Conservation (phyloP, 2,888 invertebrate species). For the Agrypnus murinus region DNA sequence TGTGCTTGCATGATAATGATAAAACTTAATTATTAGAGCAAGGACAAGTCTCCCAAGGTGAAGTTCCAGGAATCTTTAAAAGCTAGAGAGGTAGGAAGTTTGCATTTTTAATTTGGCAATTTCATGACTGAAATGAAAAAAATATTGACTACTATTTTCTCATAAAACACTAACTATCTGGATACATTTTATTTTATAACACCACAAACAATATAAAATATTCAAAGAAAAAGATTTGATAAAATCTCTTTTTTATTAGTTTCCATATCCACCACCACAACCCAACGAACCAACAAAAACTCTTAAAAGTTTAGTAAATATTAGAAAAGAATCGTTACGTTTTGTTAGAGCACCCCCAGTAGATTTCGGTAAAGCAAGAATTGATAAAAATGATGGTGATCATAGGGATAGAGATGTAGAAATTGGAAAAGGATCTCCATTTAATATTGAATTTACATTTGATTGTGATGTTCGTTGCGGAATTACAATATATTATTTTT, state of each 20-base stretch:
- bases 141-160: too few species aligned
- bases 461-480: slow-evolving; percentile 96
- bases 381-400: slow-evolving; percentile 69
- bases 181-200: too few species aligned
- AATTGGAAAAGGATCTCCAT: slow-evolving; percentile 80
- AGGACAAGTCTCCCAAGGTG: too few species aligned
- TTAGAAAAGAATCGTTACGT: slow-evolving; percentile 95
- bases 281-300: slow-evolving; percentile 98
- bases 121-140: too few species aligned
- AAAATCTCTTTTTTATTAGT: slow-evolving; percentile 83
- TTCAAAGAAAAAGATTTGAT: too few species aligned
- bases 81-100: too few species aligned
- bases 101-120: too few species aligned
- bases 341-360: slow-evolving; percentile 86
- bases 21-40: too few species aligned
- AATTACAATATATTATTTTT: slow-evolving; percentile 96
- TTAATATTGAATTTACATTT: slow-evolving; percentile 97
- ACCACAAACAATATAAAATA: too few species aligned
- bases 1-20: too few species aligned
- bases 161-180: too few species aligned
- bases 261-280: slow-evolving; percentile 97
- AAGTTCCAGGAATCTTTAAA: too few species aligned
- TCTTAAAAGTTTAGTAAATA: slow-evolving; percentile 95
- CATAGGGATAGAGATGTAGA: slow-evolving; percentile 74
- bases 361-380: slow-evolving; percentile 76